Evolutionary conservation across 2,888 invertebrate species (phyloP).

Genomic region (Drosophila nigricruria): DNA sequence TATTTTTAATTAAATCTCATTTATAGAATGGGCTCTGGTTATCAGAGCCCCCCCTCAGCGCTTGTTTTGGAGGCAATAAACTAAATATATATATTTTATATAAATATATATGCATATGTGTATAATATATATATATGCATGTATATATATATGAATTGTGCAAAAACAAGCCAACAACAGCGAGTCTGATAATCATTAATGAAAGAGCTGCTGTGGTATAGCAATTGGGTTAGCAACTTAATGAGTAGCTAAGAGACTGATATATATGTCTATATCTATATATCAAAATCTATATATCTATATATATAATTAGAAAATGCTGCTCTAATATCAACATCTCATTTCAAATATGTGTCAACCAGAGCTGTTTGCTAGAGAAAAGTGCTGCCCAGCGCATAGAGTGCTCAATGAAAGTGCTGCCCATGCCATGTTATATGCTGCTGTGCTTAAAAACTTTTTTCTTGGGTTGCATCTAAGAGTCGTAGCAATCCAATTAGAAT

Average conservation of each 20-base stretch:
- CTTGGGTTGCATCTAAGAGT: background rate
- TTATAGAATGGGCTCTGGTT: slow-evolving; percentile 33
- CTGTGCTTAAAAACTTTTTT: no score
- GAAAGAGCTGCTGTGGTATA: background rate
- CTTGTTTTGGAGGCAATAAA: slow-evolving; percentile 32
- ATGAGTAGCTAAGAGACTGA: background rate
- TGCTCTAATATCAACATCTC: no score
- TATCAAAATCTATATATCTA: background rate
- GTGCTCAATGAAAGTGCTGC: background rate
- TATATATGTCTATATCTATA: background rate
- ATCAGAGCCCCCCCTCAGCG: slow-evolving; percentile 51
- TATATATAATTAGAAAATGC: background rate
- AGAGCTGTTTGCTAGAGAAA: background rate
- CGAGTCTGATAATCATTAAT: slow-evolving; percentile 19
- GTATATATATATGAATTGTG: slow-evolving; percentile 17
- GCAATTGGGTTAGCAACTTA: background rate
- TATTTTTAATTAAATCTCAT: slow-evolving; percentile 46
- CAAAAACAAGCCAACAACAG: slow-evolving; percentile 13
- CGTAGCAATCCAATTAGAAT: background rate
- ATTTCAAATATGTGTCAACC: background rate
- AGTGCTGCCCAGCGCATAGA: background rate
- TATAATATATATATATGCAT: slow-evolving; percentile 4
- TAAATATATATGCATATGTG: background rate
- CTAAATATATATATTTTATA: slow-evolving; percentile 3
- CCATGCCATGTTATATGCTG: background rate